Evolutionary conservation across 1,140 invertebrate genomes (phyloP), one percentile per base, ranked within the genome.

Genomic region (Aethina tumida): DNA sequence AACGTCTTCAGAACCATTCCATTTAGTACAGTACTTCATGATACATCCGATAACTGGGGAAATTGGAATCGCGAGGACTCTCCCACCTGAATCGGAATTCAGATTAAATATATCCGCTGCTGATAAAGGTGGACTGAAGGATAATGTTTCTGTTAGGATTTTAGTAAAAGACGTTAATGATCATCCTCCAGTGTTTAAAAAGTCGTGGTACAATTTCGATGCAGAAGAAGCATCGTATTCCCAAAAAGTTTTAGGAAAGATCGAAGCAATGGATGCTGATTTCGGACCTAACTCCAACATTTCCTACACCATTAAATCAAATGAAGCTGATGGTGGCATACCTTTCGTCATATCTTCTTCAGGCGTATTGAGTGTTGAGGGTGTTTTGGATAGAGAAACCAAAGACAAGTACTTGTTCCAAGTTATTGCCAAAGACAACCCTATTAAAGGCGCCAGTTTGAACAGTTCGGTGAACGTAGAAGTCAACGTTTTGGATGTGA

Each of bases 91-190:
- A 54, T 75, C 73, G 0, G 77, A 85, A 52, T 83, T 91, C 46
- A 68, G 74, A 31, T 57, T 94, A 5, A 84, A 85, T 47, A 67
- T 93, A 0, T 71, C 77, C 1, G 87, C 84, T 0, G 69, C 67
- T 4, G 89, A 94, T 58, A 72, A 75, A 4, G 85, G 79, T 5
- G 77, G 75, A 1, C 59, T 90, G 0, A 73, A 68, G 30, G 79
- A 86, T 33, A 66, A 69, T 27, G 72, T 84, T 2, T 74, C 73
- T 21, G 63, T 93, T 1, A 73, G 79, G 33, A 62, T 81, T 0
- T 64, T 70, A 17, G 67, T 92, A 0, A 74, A 75, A 42, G 88
- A 93, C 60, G 73, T 90, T 0, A 94, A 94, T 55, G 81, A 93
- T 54, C 85, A 91, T 56, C 72, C 79, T 9, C 89, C 89, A 0